phyloP scores from a whole-genome alignment of 2,113 vertebrate genomes.

The Phalacrocorax aristotelis region DNA sequence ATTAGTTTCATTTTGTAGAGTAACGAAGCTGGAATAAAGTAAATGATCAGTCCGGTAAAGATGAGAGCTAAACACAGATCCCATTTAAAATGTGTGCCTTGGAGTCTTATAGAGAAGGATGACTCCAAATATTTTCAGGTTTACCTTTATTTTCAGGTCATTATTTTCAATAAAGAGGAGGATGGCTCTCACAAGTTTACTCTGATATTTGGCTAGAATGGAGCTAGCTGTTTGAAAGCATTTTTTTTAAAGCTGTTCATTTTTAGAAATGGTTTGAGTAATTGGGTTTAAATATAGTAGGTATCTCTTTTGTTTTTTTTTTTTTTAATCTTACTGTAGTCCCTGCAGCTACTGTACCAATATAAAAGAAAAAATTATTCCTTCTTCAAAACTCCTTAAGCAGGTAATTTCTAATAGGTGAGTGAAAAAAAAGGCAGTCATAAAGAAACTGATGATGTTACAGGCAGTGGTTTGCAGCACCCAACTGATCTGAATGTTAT shows the following conservation, averaged over 20 bases:
- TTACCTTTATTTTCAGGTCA: conserved; percentile 15
- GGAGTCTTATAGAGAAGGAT: neutral
- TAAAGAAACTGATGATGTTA: neutral
- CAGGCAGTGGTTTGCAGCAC: neutral
- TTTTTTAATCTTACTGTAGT: neutral
- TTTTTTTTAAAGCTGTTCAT: neutral
- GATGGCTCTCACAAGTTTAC: neutral
- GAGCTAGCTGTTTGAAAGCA: neutral
- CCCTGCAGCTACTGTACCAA: neutral
- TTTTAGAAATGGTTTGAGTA: neutral
- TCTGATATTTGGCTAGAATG: neutral
- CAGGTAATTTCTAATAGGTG: neutral
- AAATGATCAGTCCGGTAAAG: conserved; percentile 6
- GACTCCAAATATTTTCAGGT: neutral
- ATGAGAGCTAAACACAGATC: neutral
- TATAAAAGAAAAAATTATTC: neutral
- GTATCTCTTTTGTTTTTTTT: neutral
- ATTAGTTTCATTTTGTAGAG: conserved; percentile 26
- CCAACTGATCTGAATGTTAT: neutral
- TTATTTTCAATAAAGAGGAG: neutral
- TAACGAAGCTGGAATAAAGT: conserved; percentile 25
- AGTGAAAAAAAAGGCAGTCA: neutral
- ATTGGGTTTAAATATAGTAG: neutral
- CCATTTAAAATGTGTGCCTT: neutral
- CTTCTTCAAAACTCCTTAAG: neutral